Evolutionary conservation across 2,113 vertebrate species (phyloP), one percentile per base, ranked within the genome.

Genomic region (Charadrius vociferus): DNA sequence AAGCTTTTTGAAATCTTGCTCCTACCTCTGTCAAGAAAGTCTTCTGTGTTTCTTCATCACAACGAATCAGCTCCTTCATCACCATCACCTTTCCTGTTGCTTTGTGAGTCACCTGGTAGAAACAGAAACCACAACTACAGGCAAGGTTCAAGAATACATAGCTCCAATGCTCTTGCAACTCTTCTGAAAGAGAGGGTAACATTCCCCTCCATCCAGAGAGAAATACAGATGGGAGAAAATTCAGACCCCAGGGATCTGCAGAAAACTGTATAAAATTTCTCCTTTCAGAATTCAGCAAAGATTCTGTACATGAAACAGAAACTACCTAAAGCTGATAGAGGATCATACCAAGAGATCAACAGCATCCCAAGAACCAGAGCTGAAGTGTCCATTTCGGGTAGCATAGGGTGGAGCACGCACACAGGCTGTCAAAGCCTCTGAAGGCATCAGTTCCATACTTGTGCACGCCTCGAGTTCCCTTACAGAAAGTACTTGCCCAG

Each of bases 21-120:
- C 98, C 34, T 91, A 99, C 99, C 99, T 99, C 99, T 73, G 99
- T 99, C 41, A 99, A 97, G 96, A 99, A 99, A 29, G 99, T 99
- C 97, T 99, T 99, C 98, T 99, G 99, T 6, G 99, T 99, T 97
- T 99, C 99, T 88, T 99, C 99, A 75, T 99, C 99, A 95, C 99
- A 99, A 23, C 99, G 99, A 93, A 99, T 99, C 93, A 99, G 97
- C 97, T 99, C 99, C 95, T 99, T 99, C 99, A 99, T 99, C 93
- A 99, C 99, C 99, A 99, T 99, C 97, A 99, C 99, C 95, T 99
- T 99, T 86, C 99, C 99, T 3, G 99, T 99, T 91, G 99, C 99
- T 98, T 99, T 99, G 96, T 99, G 99, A 50, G 99, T 99, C 93
- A 99, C 99, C 99, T 99, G 97, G 32, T 70, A 55, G 67, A 74